Evolutionary conservation across 1,140 invertebrate species (phyloP).

Genomic region (Aphelenchoides fujianensis): DNA sequence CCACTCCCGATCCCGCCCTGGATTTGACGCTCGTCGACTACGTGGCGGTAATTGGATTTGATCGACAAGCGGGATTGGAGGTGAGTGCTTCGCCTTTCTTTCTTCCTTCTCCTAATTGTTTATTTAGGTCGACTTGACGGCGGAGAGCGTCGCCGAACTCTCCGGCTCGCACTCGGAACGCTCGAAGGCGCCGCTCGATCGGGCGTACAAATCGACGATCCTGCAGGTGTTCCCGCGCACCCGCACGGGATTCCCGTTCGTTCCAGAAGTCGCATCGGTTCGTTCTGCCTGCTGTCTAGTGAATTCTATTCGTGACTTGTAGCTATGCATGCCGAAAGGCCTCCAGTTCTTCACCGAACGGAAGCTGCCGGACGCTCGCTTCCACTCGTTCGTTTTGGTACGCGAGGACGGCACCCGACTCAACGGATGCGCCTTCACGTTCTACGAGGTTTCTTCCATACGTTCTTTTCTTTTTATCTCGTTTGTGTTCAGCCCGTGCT

Average conservation of each 20-base stretch:
- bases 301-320: too few relatives aligned
- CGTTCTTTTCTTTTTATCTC: too few relatives aligned
- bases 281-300: too few relatives aligned
- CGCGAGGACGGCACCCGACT: conserved; percentile 86
- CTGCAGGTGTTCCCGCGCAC: conserved; percentile 80
- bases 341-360: conserved; percentile 89
- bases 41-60: conserved; percentile 91
- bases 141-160: conserved; percentile 36
- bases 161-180: neutral
- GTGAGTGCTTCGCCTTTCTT: too few relatives aligned
- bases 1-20: conserved; percentile 1
- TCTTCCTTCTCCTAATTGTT: neutral
- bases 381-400: conserved; percentile 95
- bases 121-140: conserved; percentile 41
- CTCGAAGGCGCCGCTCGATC: conserved; percentile 79
- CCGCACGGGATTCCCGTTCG: conserved; percentile 68
- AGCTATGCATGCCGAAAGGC: conserved; percentile 88
- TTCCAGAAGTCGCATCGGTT: conserved; percentile 84
- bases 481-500: conserved; percentile 31
- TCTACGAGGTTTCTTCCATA: conserved; percentile 75
- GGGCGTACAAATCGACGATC: conserved; percentile 88
- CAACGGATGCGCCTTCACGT: conserved; percentile 88
- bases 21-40: conserved; percentile 77
- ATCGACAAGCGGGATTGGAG: conserved; percentile 84
- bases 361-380: conserved; percentile 77